Conservation (phyloP, 2,113 vertebrate species). For the Chrysochloris asiatica region DNA sequence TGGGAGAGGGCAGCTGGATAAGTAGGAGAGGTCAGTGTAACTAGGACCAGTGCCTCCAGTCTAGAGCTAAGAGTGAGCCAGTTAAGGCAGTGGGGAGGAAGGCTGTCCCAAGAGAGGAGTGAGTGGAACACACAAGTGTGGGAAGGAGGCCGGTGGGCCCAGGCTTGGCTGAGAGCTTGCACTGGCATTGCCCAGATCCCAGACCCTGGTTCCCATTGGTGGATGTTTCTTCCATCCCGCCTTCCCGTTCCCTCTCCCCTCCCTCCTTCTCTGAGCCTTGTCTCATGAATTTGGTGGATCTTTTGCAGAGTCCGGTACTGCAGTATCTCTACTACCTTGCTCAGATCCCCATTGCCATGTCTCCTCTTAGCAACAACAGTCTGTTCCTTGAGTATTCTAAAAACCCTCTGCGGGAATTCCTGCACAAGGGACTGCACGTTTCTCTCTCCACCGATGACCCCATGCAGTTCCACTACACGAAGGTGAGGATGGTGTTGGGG, state of each 20-base stretch:
- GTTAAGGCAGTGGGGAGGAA: not conserved
- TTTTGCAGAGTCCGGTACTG: slow-evolving; percentile 95
- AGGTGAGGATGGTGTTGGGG: slow-evolving; percentile 87
- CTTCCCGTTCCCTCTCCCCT: not conserved
- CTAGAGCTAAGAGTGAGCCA: not conserved
- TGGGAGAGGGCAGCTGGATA: not conserved
- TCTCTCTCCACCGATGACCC: slow-evolving; percentile 98
- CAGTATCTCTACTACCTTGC: slow-evolving; percentile 98
- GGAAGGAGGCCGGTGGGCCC: not conserved
- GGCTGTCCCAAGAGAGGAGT: not conserved
- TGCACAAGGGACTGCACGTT: slow-evolving; percentile 96
- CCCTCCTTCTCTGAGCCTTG: not conserved
- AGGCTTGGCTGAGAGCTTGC: not conserved
- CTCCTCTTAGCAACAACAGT: slow-evolving; percentile 99
- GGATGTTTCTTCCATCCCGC: not conserved
- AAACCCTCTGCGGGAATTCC: slow-evolving; percentile 95
- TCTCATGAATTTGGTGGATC: slow-evolving; percentile 44
- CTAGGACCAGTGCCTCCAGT: not conserved
- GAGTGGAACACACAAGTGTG: not conserved
- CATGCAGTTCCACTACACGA: slow-evolving; percentile 99
- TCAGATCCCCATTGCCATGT: slow-evolving; percentile 99
- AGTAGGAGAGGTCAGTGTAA: not conserved
- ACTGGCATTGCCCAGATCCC: too few relatives aligned
- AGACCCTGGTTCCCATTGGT: slow-evolving; percentile 36
- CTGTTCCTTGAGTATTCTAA: slow-evolving; percentile 98